Evolutionary conservation across 2,888 invertebrate genomes (phyloP), one percentile per base, ranked within the genome.

Genomic region (Eupithecia subumbrata): DNA sequence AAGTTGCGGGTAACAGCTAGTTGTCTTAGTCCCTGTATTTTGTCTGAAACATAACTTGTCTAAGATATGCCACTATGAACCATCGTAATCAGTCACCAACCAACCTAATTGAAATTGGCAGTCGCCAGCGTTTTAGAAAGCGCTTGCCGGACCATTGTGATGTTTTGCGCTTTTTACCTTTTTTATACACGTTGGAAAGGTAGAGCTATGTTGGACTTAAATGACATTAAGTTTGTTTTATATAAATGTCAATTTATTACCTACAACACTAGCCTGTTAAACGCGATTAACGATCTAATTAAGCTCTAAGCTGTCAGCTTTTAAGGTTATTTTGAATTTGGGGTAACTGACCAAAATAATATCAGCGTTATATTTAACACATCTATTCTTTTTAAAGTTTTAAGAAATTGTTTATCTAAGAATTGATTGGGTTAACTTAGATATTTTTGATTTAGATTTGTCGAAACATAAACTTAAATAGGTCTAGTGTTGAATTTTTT

Each of bases 71-170:
- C 25, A 25, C 30, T 30, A 16, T 25, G 1, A 30, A 68, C 25
- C 67, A 68, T 40, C 18, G 12, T 34, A 64, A 73, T 73, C n/a
- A 25, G 16, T 7, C 30, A 48, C 52, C 48, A 37, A 37, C 52
- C 68, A 68, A 68, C n/a, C 11, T 72, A 43, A 73, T 73, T 68
- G 72, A 68, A 73, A 63, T 68, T 68, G 52, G 68, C 68, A 16
- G 67, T 48, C 72, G 68, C 68, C 72, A 43, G 56, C 70, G 75
- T 77, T 77, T 76, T 76, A 76, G 76, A 76, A 76, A 76, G 76
- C 56, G 67, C 18, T 34, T 48, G 37, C 9, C 14, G 5, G 66
- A 34, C 70, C 12, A 70, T 72, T 76, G 72, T 75, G 77, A 77
- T 45, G 60, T 66, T 60, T 67, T 67, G 79, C 77, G 76, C 72